Percentiles rank a stretch among this genome's conserved stretches.
Conservation (phyloP, 2,888 invertebrate species). For the Dioctria linearis region DNA sequence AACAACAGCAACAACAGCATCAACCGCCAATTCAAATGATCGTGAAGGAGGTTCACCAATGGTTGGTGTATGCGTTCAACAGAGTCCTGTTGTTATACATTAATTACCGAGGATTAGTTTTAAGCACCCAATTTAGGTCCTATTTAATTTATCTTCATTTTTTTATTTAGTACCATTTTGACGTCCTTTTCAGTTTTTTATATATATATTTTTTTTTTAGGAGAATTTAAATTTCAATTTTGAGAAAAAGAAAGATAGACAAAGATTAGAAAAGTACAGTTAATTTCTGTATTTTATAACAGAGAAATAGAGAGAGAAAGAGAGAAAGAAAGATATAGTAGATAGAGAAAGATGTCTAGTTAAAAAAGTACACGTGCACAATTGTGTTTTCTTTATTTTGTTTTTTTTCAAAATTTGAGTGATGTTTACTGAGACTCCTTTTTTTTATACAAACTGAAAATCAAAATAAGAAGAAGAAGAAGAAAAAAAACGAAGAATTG, state of each 20-base stretch:
- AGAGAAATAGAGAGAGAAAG: no score
- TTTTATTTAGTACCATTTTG: constrained; percentile 22
- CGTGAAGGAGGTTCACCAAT: constrained; percentile 82
- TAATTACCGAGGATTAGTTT: constrained; percentile 59
- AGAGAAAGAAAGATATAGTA: no score
- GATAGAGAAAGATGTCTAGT: no score
- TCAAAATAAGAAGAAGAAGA: no score
- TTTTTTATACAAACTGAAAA: not conserved
- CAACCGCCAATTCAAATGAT: constrained; percentile 66
- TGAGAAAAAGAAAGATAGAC: not conserved
- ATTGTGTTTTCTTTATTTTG: no score
- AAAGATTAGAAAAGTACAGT: not conserved
- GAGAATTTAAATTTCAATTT: constrained; percentile 16
- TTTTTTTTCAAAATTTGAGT: constrained; percentile 37
- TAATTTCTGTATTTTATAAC: not conserved
- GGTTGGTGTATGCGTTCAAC: constrained; percentile 92
- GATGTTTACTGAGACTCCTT: no score
- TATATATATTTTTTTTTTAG: constrained; percentile 1
- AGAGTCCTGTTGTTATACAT: constrained; percentile 94
- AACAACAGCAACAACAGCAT: constrained; percentile 46
- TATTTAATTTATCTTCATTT: constrained; percentile 27
- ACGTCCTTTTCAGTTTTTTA: constrained; percentile 1
- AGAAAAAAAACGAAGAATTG: not conserved
- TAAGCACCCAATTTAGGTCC: constrained; percentile 28
- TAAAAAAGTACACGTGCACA: no score